phyloP scores from a whole-genome alignment of 2,113 vertebrate genomes.

The Thermophis baileyi region DNA sequence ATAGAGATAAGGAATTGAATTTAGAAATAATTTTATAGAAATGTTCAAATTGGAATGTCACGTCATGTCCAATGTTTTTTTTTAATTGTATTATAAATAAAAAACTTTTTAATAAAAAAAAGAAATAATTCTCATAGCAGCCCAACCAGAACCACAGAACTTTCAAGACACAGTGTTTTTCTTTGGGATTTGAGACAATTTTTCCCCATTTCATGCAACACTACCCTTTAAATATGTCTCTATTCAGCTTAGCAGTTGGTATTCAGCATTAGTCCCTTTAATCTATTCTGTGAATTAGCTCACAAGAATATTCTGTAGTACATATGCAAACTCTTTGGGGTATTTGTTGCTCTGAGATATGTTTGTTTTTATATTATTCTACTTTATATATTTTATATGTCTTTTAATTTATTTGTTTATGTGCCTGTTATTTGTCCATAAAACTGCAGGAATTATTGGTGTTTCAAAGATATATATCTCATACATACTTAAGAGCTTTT shows the following conservation, averaged over 20 bases:
- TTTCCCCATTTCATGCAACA: not conserved
- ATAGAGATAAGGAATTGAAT: too few relatives aligned
- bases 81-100: too few relatives aligned
- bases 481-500: not conserved
- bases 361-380: not conserved
- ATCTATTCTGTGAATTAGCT: not conserved
- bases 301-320: not conserved
- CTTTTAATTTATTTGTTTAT: not conserved
- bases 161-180: not conserved
- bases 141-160: not conserved
- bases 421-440: not conserved
- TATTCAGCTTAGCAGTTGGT: not conserved
- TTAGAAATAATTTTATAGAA: too few relatives aligned
- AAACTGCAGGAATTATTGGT: not conserved
- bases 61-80: too few relatives aligned
- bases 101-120: too few relatives aligned
- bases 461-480: not conserved
- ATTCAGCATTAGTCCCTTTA: not conserved
- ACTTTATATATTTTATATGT: not conserved
- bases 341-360: not conserved
- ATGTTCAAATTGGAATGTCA: too few relatives aligned
- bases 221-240: not conserved
- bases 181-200: not conserved
- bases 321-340: not conserved
- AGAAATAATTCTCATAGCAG: not conserved